Evolutionary conservation across 2,113 vertebrate species (phyloP), one percentile per base, ranked within the genome.

Genomic region (Laticauda laticaudata): DNA sequence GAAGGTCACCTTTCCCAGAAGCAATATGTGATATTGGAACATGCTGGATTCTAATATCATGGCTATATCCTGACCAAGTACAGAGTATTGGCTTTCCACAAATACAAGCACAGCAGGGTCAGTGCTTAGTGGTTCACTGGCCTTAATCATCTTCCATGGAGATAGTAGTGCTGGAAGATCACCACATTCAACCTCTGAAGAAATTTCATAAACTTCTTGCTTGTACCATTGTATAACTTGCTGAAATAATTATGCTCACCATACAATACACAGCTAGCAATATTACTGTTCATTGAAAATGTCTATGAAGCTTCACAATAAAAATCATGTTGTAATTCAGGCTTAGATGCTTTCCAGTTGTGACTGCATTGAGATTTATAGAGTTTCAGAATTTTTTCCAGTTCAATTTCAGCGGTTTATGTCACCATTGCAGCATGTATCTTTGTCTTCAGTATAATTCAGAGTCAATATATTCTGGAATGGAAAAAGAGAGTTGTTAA

Each of bases 1-100:
- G 98, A 53, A 98, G 97, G 89, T 98, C 98, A 81, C 98, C 98
- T 91, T 98, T 98, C 64, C 97, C 98, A 57, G 98, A 95, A 24
- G 98, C 98, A 92, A 98, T 86, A 96, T 94, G 92, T 97, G 98
- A 94, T 98, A 98, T 75, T 97, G 97, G 93, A 98, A 98, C 90
- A 97, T 96, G 93, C 97, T 98, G 3, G 98, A 98, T 93, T 98
- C 98, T 90, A 98, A 95, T 94, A 98, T 94, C 85, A 95, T 97
- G 94, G 98, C 94, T 86, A 98, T 98, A 75, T 98, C 98, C 95
- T 98, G 98, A 61, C 98, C 98, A 88, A 98, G 96, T 0, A 97
- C 69, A 15, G 98, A 98, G 88, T 98, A 98, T 87, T 98, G 98
- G 94, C 98, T 98, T 92, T 98, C 98, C 96, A 98, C 97, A 96